Conservation (phyloP, 2,113 vertebrate genomes). For the Apus apus region DNA sequence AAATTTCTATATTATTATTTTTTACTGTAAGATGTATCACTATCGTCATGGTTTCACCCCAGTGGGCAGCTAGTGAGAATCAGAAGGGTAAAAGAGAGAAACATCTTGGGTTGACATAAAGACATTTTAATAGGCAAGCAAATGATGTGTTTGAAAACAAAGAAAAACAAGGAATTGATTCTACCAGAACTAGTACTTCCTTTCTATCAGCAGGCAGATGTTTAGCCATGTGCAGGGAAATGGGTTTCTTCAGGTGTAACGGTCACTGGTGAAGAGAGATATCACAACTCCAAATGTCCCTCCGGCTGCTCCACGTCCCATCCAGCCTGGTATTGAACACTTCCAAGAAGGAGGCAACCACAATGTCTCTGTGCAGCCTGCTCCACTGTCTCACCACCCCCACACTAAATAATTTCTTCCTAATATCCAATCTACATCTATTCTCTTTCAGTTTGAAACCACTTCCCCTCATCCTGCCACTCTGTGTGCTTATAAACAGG, state of each 20-base stretch:
- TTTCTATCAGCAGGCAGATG: not conserved
- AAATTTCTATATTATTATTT: not conserved
- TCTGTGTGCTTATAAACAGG: too few species aligned
- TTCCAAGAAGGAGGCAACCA: too few species aligned
- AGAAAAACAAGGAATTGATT: not conserved
- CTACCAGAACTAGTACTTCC: too few species aligned
- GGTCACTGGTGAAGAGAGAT: fast-evolving
- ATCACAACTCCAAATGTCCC: fast-evolving
- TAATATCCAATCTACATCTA: too few species aligned
- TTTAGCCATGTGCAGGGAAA: not conserved
- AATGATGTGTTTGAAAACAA: not conserved
- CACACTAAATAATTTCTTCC: too few species aligned
- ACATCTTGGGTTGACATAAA: not conserved
- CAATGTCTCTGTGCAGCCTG: too few species aligned
- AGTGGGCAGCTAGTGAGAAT: not conserved
- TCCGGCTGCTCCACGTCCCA: too few species aligned
- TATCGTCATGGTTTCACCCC: not conserved
- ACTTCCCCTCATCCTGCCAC: too few species aligned
- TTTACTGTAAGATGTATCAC: not conserved
- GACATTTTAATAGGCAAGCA: not conserved
- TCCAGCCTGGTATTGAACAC: too few species aligned
- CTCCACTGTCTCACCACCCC: too few species aligned
- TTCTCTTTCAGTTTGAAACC: too few species aligned
- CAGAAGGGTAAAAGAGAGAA: not conserved
- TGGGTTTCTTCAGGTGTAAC: not conserved